Percentiles rank a stretch among this genome's conserved stretches.
Conservation (phyloP, 2,113 vertebrate genomes). For the Ivindomyrus marchei region DNA sequence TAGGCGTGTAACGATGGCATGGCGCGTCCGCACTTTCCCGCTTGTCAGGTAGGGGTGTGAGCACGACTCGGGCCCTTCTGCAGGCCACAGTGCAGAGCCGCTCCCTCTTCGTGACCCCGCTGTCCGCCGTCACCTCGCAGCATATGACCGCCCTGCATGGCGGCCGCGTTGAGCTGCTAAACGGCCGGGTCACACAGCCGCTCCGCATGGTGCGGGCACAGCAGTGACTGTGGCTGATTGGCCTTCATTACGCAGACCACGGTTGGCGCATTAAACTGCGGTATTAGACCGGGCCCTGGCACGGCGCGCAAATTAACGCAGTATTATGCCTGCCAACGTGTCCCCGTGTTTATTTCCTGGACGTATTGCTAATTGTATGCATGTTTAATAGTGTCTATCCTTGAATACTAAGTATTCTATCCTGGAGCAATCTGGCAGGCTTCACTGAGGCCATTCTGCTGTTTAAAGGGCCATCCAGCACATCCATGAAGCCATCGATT, state of each 20-base stretch:
- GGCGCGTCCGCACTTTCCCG: neutral
- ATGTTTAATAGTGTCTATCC: constrained; percentile 36
- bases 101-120: neutral
- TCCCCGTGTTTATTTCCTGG: neutral
- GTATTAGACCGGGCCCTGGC: neutral
- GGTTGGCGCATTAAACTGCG: neutral
- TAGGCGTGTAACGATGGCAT: neutral
- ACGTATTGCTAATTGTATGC: constrained; percentile 43
- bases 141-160: neutral
- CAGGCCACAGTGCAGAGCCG: neutral
- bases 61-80: neutral
- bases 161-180: neutral
- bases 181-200: neutral
- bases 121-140: neutral
- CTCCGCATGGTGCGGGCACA: neutral
- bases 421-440: constrained; percentile 12
- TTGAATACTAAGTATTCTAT: constrained; percentile 45
- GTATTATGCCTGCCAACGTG: constrained; percentile 9
- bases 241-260: constrained; percentile 2
- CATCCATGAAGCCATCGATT: neutral
- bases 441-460: neutral
- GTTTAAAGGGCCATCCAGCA: neutral
- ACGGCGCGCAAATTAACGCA: neutral
- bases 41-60: neutral
- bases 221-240: constrained; percentile 1